Percentiles rank a stretch among this genome's conserved stretches.
Conservation (phyloP, 2,113 vertebrate species). For the Limanda limanda region DNA sequence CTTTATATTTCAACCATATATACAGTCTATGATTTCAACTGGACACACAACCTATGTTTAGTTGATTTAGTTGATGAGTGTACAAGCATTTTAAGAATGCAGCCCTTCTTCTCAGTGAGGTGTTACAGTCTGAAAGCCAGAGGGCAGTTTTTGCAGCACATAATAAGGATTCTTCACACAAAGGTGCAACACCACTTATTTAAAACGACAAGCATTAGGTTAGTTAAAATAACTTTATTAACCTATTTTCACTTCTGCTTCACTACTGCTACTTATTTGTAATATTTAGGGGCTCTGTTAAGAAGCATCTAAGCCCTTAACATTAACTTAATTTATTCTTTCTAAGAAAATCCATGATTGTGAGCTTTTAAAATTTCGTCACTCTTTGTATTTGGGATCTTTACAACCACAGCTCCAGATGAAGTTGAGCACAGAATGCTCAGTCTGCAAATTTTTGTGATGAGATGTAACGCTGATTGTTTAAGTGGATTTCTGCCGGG, state of each 20-base stretch:
- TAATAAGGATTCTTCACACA: not conserved
- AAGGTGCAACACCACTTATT: not conserved
- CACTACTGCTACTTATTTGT: not conserved
- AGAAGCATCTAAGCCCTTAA: not conserved
- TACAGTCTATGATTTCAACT: no score
- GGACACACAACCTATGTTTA: no score
- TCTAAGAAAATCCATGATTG: not conserved
- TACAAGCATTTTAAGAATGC: no score
- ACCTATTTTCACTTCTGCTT: not conserved
- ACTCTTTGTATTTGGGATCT: not conserved
- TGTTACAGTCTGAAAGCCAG: not conserved
- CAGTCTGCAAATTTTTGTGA: slow-evolving; percentile 38
- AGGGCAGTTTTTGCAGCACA: not conserved
- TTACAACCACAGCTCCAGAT: not conserved
- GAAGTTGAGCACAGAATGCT: slow-evolving; percentile 14
- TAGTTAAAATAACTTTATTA: not conserved
- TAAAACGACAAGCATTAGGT: not conserved
- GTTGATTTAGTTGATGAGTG: no score
- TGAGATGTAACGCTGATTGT: slow-evolving; percentile 54
- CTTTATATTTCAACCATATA: no score
- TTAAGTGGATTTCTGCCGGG: slow-evolving; percentile 26
- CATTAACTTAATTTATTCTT: not conserved
- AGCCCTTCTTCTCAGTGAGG: not conserved
- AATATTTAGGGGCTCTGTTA: not conserved
- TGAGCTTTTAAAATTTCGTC: not conserved